These are phyloP conservation scores for Progne subis DNA, from an alignment of 2,113 vertebrate species.

Conservation along the genomic window DNA sequence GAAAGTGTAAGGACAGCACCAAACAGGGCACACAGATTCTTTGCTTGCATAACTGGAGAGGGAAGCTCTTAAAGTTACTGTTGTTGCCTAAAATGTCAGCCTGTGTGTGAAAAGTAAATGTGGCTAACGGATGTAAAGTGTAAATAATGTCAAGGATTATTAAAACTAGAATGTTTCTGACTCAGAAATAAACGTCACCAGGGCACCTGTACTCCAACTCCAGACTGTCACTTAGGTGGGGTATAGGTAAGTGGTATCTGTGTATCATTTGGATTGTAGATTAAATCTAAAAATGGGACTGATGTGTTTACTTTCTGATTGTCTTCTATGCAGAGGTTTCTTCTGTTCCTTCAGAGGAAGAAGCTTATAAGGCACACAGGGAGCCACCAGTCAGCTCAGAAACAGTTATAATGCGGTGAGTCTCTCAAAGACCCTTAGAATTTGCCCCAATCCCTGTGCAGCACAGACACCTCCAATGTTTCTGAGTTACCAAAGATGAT, in stretches of 20 bases:
- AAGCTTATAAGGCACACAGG: constrained; percentile 14
- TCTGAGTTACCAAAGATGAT: background rate
- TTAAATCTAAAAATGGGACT: background rate
- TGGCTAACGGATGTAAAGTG: background rate
- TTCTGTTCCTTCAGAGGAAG: constrained; percentile 31
- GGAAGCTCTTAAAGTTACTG: background rate
- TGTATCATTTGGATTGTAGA: background rate
- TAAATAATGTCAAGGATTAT: background rate
- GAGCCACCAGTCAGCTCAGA: constrained; percentile 21
- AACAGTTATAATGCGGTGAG: constrained; percentile 49
- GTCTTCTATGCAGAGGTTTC: constrained; percentile 12
- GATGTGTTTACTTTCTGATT: background rate
- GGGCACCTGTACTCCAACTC: background rate
- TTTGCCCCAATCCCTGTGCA: background rate
- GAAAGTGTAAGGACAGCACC: background rate
- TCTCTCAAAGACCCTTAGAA: background rate
- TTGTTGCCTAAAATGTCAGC: background rate
- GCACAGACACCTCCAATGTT: background rate
- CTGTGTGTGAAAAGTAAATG: background rate
- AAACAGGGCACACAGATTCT: background rate
- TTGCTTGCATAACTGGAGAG: background rate
- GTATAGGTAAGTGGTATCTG: background rate
- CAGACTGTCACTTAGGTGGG: background rate
- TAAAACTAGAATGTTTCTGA: constrained; percentile 2
- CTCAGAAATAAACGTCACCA: background rate